Base-by-base conservation (phyloP, 2,888 invertebrate genomes). In the Melitaea athalia region DNA sequence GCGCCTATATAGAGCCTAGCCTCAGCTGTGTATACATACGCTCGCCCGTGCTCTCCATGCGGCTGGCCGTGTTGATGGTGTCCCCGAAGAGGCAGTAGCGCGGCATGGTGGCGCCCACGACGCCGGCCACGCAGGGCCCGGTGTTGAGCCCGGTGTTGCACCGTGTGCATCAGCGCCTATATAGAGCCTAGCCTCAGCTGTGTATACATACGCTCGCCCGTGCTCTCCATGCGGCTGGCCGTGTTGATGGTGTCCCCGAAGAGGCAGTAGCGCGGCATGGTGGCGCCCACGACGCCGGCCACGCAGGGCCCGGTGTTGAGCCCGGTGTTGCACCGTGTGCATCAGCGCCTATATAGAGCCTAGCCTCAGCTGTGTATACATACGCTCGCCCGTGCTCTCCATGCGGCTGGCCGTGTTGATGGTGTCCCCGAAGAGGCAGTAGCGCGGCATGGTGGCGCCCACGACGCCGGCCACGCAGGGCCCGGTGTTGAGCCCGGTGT, bases 271-370 rank as follows among this genome's bases (percentile, higher is more conserved):
- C 95, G 87, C 0, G 94, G 94, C 94, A 94, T 95, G 43, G 91
- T 93, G 64, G 93, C 90, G 3, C 95, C 94, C 0, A 95, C 94
- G 0, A 95, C 94, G 0, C 95, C 95, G 0, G 95, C 95, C 11
- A 95, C 95, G 69, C 95, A 94, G 0, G 94, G 93, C 0, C 95
- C 95, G 0, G 94, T 94, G 85, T 95, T 95, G 74, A 95, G 87
- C 0, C 94, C 94, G 2, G 94, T 93, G 3, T n/a, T 94, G 84
- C 65, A 94, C 91, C 88, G 81, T n/a, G n/a, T n/a, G n/a, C n/a
- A n/a, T n/a, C 15, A 94, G 81, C n/a, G 84, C 81, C 72, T 93
- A 24, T 2, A 24, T 24, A 24, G 24, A 2, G 24, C 24, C 24
- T 24, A 24, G 24, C 24, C 3, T 24, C 24, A 38, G 38, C 5